These are phyloP conservation scores for Diplolepis rosae DNA, from an alignment of 2,888 invertebrate genomes.

Conservation along the genomic window DNA sequence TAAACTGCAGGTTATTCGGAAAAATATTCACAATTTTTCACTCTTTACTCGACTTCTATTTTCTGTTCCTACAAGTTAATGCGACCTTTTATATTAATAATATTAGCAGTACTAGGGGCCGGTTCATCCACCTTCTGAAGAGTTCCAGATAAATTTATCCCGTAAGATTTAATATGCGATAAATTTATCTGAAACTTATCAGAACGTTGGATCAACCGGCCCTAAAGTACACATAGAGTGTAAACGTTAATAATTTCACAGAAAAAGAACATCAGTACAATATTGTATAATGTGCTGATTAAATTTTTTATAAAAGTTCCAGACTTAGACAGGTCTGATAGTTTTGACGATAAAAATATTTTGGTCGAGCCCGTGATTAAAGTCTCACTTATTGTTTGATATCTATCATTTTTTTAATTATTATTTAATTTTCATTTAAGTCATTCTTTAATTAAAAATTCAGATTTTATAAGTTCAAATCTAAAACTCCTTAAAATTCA, in stretches of 20 bases:
- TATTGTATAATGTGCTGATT: neutral
- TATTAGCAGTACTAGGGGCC: neutral
- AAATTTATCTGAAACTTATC: too few relatives aligned
- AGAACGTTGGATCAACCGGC: too few relatives aligned
- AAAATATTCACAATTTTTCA: neutral
- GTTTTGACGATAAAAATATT: neutral
- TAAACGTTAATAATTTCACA: neutral
- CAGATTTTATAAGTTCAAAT: neutral
- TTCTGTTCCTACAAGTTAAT: neutral
- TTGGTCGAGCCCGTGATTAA: neutral
- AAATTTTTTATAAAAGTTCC: neutral
- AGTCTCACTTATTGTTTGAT: too few relatives aligned
- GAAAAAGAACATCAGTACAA: neutral
- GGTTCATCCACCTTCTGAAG: too few relatives aligned
- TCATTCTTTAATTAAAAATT: neutral
- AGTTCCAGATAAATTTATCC: too few relatives aligned
- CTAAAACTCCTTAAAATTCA: neutral
- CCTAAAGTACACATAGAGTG: neutral
- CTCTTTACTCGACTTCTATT: slow-evolving; percentile 3
- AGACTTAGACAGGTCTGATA: neutral
- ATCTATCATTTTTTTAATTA: neutral
- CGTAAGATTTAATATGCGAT: too few relatives aligned
- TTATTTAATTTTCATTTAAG: neutral
- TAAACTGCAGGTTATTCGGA: neutral
- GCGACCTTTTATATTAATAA: neutral